phyloP scores from a whole-genome alignment of 1,140 invertebrate species.

The Hesperophylax magnus region DNA sequence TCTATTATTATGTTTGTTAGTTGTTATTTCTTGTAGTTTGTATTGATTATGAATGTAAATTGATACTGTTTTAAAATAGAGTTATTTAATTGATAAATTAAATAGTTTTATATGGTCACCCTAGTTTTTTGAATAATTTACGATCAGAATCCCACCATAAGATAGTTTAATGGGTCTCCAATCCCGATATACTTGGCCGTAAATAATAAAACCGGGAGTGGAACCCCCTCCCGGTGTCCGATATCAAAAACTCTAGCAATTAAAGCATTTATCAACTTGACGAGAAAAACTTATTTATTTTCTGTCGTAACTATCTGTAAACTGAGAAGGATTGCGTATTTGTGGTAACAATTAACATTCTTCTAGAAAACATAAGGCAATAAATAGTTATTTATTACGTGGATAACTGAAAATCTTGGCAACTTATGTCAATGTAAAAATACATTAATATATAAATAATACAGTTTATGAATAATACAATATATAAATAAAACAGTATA shows the following conservation, averaged over 20 bases:
- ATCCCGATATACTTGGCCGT: constrained; percentile 44
- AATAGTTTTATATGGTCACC: constrained; percentile 1
- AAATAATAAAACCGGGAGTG: constrained; percentile 43
- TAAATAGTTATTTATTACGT: no score
- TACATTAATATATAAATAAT: no score
- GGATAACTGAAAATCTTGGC: no score
- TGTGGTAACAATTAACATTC: constrained; percentile 14
- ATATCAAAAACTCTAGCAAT: constrained; percentile 42
- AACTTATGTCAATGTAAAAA: no score
- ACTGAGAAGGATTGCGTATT: neutral
- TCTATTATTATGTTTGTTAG: no score
- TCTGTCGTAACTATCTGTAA: neutral
- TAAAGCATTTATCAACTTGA: constrained; percentile 2
- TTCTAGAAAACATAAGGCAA: neutral
- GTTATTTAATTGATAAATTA: no score
- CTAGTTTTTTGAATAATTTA: constrained; percentile 19
- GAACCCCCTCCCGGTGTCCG: constrained; percentile 14
- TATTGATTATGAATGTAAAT: no score
- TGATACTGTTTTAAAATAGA: no score
- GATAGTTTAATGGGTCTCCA: constrained; percentile 28
- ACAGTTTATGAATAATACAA: no score
- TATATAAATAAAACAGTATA: no score
- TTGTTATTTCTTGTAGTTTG: no score
- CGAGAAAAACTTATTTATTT: neutral
- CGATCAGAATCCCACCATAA: constrained; percentile 27